These are phyloP conservation scores for Cyprinodon diabolis DNA, from an alignment of 2,797 vertebrate species.

Conservation along the genomic window DNA sequence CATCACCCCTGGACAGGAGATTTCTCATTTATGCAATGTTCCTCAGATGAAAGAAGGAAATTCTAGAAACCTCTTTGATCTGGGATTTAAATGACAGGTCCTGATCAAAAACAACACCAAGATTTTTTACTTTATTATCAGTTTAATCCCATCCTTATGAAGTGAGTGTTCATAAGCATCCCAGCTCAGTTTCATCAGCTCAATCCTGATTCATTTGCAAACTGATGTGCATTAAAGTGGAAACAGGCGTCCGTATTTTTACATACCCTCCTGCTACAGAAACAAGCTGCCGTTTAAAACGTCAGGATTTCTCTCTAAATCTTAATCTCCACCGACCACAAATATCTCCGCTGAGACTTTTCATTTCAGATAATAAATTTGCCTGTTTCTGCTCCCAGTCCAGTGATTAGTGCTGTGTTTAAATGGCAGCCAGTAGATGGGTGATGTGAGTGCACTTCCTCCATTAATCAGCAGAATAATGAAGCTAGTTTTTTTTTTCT, in stretches of 20 bases:
- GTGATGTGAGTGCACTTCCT: slow-evolving; percentile 1
- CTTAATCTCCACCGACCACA: neutral
- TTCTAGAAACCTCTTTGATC: no score
- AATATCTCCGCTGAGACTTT: slow-evolving; percentile 1
- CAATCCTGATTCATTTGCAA: neutral
- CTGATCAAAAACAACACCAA: no score
- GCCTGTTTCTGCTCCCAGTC: neutral
- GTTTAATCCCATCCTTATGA: no score
- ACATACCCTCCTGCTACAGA: neutral
- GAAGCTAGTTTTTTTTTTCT: neutral
- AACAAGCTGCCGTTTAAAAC: neutral
- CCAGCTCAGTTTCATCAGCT: no score
- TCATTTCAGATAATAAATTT: neutral
- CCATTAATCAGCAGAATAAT: slow-evolving; percentile 5
- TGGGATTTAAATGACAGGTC: no score
- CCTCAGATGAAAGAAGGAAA: no score
- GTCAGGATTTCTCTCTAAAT: neutral
- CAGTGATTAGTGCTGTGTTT: neutral
- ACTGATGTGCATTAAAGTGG: no score
- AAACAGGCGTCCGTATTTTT: neutral
- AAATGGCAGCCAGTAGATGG: neutral
- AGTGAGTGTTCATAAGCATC: no score
- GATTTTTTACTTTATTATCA: no score
- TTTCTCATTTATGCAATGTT: no score
- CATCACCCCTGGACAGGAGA: no score